Evolutionary conservation across 2,113 vertebrate species (phyloP).

Genomic region (Salvelinus fontinalis): DNA sequence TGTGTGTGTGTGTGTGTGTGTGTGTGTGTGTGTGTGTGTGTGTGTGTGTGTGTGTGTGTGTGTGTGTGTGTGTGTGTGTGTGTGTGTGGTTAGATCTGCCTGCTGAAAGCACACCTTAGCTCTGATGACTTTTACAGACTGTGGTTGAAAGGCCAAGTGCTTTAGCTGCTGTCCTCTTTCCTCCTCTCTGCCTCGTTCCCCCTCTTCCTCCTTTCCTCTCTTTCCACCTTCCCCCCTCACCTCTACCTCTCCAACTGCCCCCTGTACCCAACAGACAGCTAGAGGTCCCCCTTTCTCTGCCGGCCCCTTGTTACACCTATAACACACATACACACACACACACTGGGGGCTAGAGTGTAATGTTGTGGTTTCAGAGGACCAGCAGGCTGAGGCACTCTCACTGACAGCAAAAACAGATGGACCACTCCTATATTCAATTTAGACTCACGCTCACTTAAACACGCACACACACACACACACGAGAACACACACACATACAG

Average conservation of each 20-base stretch:
- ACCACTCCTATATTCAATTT: too few species aligned
- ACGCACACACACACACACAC: too few species aligned
- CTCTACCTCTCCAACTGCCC: not conserved
- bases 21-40: too few species aligned
- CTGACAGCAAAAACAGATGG: too few species aligned
- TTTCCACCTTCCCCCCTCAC: not conserved
- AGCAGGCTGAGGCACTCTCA: too few species aligned
- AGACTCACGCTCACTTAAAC: too few species aligned
- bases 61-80: slow-evolving; percentile 1
- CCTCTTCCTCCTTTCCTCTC: slow-evolving; percentile 2
- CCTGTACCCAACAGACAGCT: not conserved
- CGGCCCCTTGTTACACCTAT: not conserved
- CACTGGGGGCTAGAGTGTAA: too few species aligned
- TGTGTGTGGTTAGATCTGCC: slow-evolving; percentile 4
- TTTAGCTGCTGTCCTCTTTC: not conserved
- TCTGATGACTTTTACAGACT: slow-evolving; percentile 70
- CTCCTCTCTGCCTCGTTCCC: not conserved
- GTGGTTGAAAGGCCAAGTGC: slow-evolving; percentile 48
- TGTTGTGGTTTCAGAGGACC: too few species aligned
- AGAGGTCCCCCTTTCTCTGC: not conserved
- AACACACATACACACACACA: not conserved
- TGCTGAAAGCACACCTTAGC: slow-evolving; percentile 56
- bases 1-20: too few species aligned
- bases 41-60: too few species aligned
- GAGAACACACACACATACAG: not conserved